Conservation (phyloP, 2,888 invertebrate genomes). For the Rhimphoctona megacephalus region DNA sequence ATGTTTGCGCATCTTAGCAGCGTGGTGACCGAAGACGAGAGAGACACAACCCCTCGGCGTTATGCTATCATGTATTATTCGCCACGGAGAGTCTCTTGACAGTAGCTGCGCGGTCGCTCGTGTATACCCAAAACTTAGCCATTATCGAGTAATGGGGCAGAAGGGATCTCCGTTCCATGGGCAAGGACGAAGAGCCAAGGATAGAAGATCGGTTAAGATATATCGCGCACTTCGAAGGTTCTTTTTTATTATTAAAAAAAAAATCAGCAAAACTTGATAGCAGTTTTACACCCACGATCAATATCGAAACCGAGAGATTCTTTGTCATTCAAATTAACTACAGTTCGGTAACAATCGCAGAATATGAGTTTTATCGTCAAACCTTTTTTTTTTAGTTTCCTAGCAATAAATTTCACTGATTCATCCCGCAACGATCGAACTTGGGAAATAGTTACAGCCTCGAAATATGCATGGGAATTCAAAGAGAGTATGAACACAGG, state of each 20-base stretch:
- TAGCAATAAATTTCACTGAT: background rate
- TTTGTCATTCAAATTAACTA: background rate
- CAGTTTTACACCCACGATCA: background rate
- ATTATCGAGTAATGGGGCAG: slow-evolving; percentile 70
- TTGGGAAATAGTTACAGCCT: background rate
- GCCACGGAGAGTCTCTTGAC: slow-evolving; percentile 53
- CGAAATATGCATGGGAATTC: slow-evolving; percentile 1
- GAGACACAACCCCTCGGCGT: slow-evolving; percentile 31
- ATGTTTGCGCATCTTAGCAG: slow-evolving; percentile 44
- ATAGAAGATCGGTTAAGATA: slow-evolving; percentile 45
- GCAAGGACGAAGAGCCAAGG: slow-evolving; percentile 49
- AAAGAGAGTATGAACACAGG: background rate
- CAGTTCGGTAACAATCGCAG: background rate
- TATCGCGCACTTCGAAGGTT: background rate
- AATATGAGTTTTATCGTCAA: background rate
- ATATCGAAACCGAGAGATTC: background rate
- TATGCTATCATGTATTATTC: slow-evolving; percentile 65
- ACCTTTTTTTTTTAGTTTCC: background rate
- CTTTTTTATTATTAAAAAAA: slow-evolving; percentile 5
- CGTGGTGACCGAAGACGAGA: slow-evolving; percentile 20
- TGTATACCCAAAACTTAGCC: slow-evolving; percentile 63
- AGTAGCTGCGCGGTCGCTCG: slow-evolving; percentile 31
- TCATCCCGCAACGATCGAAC: background rate
- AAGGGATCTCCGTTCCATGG: slow-evolving; percentile 59
- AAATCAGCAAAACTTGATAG: background rate